A percentile compares a stretch with the other conserved stretches of the same genome.
Evolutionary conservation across 30 jellyfish, hydroid and myxozoan genomes (phyloP).

Genomic region (Aurelia sp.): DNA sequence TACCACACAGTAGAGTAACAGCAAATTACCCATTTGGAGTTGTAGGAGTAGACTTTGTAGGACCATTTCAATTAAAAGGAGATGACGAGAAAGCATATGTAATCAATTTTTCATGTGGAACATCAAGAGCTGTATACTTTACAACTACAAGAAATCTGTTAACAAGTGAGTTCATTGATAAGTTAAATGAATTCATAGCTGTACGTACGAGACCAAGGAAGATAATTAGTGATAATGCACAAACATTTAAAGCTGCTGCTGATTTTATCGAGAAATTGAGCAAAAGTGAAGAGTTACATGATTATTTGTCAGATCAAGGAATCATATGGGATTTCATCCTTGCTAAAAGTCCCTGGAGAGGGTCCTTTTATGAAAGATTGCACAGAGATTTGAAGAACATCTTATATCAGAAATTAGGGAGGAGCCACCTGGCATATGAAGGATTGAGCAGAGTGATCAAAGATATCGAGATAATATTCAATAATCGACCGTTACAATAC

Average conservation of each 20-base stretch:
- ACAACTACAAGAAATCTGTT: conserved; percentile 15
- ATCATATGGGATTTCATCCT: too few species aligned
- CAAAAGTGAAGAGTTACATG: too few species aligned
- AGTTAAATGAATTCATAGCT: conserved; percentile 49
- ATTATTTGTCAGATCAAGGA: too few species aligned
- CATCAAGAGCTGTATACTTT: conserved; percentile 49
- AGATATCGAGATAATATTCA: too few species aligned
- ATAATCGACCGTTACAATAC: too few species aligned
- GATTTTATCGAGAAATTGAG: neutral
- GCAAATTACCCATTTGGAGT: conserved; percentile 47
- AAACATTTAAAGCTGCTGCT: conserved; percentile 23
- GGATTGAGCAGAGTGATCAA: too few species aligned
- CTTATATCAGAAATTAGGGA: too few species aligned
- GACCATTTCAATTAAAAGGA: conserved; percentile 45
- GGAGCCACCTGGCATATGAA: too few species aligned
- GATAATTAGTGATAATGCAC: conserved; percentile 55
- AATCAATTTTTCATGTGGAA: conserved; percentile 38
- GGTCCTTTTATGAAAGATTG: too few species aligned
- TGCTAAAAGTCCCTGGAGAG: too few species aligned
- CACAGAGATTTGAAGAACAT: too few species aligned
- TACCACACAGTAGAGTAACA: conserved; percentile 43
- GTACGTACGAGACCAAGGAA: conserved; percentile 34
- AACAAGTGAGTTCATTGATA: conserved; percentile 29
- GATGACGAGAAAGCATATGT: conserved; percentile 33
- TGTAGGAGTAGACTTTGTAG: neutral